These are phyloP conservation scores for Globia sparganii DNA, from an alignment of 2,888 invertebrate genomes.

Conservation along the genomic window DNA sequence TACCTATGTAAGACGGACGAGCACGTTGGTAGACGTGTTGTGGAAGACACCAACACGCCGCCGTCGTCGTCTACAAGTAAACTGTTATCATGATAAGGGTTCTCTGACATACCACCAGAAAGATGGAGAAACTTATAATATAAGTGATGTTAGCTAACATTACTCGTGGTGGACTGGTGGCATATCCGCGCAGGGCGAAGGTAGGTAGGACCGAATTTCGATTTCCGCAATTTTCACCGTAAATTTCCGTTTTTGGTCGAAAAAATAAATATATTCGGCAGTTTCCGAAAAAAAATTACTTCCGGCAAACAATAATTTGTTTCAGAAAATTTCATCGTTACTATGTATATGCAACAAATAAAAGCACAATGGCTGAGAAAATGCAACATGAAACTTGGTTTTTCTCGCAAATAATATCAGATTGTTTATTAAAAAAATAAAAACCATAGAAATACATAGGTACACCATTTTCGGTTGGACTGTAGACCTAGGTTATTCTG, in stretches of 20 bases:
- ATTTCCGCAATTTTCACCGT: not conserved
- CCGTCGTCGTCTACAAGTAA: not conserved
- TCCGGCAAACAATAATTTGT: not conserved
- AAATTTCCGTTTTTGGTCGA: not conserved
- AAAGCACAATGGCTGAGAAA: not conserved
- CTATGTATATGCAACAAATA: not conserved
- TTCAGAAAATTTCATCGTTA: not conserved
- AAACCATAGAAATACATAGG: no score
- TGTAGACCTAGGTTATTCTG: not conserved
- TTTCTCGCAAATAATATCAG: not conserved
- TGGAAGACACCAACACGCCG: not conserved
- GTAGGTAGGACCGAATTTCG: not conserved
- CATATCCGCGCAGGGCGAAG: not conserved
- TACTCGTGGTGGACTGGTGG: not conserved
- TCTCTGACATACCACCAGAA: not conserved
- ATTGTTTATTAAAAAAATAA: not conserved
- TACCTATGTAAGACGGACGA: not conserved
- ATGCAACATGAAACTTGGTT: not conserved
- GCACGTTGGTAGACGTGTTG: not conserved
- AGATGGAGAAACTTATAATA: not conserved
- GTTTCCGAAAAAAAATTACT: not conserved
- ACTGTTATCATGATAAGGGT: not conserved
- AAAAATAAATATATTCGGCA: not conserved
- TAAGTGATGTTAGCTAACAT: not conserved
- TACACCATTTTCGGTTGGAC: not conserved